Evolutionary conservation across 2,113 vertebrate genomes (phyloP).

Genomic region (Mastomys natalensis): DNA sequence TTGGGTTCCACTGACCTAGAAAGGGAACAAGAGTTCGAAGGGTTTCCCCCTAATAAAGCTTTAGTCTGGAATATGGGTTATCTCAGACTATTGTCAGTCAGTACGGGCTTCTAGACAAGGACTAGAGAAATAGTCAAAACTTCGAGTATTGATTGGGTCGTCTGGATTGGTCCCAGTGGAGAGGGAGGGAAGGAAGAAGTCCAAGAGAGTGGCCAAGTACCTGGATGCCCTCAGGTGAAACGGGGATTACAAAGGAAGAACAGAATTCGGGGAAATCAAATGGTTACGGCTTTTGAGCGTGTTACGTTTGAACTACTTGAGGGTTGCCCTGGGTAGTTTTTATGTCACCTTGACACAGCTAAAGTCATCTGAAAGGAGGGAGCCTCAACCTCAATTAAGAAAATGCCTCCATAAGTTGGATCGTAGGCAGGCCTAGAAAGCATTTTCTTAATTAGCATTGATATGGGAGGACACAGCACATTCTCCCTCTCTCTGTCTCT

Average conservation of each 20-base stretch:
- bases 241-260: neutral
- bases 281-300: neutral
- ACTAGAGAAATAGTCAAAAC: too few species aligned
- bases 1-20: neutral
- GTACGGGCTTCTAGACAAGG: neutral
- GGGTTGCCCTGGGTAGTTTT: neutral
- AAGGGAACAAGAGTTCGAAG: neutral
- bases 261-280: neutral
- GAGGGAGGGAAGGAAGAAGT: neutral
- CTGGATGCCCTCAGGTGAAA: neutral
- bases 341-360: neutral
- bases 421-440: neutral
- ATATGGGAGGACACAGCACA: neutral
- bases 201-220: neutral
- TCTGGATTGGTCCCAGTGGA: neutral
- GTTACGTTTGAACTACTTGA: neutral
- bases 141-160: neutral
- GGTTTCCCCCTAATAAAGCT: neutral
- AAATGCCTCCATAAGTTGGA: neutral
- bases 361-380: neutral
- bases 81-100: neutral
- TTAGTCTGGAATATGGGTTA: neutral
- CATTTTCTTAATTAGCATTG: neutral
- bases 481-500: neutral
- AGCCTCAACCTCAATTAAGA: neutral